Evolutionary conservation across 2,797 vertebrate genomes (phyloP).

Genomic region (Sparidentex hasta): DNA sequence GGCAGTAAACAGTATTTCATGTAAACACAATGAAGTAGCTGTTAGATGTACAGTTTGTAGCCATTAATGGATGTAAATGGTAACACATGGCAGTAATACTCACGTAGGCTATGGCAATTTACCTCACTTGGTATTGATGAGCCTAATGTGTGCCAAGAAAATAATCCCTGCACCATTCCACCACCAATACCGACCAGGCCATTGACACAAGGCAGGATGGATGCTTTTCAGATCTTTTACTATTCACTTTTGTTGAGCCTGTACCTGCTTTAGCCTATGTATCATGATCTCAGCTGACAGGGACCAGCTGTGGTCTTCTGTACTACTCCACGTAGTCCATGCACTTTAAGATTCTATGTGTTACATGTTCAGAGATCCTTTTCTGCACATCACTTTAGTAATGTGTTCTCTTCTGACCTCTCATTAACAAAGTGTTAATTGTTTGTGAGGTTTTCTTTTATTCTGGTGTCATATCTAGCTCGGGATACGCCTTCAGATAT

Average conservation of each 20-base stretch:
- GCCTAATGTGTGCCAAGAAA: background rate
- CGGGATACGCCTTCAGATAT: background rate
- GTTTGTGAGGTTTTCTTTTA: no score
- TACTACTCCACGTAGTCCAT: background rate
- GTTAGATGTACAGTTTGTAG: background rate
- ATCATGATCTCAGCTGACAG: background rate
- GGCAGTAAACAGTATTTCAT: no score
- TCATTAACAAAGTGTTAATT: background rate
- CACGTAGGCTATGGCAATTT: background rate
- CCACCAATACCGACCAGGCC: background rate
- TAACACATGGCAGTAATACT: background rate
- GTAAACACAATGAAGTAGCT: background rate
- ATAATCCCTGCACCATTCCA: background rate
- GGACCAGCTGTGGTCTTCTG: background rate
- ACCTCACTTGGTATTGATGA: background rate
- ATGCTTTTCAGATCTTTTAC: background rate
- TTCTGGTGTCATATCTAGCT: background rate
- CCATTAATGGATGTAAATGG: background rate
- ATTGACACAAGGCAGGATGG: background rate
- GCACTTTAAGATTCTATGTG: background rate
- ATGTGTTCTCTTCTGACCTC: background rate
- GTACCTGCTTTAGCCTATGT: background rate
- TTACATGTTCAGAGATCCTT: background rate
- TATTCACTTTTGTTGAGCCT: background rate
- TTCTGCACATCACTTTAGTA: background rate